Evolutionary conservation across 92 coral and sea anemone genomes (phyloP), one percentile per base, ranked within the genome.

Genomic region (Siderastrea radians): DNA sequence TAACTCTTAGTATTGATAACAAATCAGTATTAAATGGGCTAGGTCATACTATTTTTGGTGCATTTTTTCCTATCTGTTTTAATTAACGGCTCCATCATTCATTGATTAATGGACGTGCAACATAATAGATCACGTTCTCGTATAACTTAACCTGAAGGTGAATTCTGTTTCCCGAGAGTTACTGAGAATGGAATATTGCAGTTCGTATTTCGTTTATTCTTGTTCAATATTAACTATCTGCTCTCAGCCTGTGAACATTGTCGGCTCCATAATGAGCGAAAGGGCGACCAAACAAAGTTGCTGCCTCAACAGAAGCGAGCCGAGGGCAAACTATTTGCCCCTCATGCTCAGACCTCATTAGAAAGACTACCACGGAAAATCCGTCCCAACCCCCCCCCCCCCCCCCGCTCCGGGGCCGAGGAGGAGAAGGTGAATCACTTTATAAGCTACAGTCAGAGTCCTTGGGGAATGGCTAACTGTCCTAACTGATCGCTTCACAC

Each of bases 21-120:
- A 73, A 73, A 73, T 52, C 60, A 53, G 15, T 9, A 72, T 49
- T n/a, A 72, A 67, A 72, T 72, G 53, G 44, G 44, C 53, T 14
- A n/a, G 58, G 26, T 49, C 43, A 49, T n/a, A 74, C 63, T 74
- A 74, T 54, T 4, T 74, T 74, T 74, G 10, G 63, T 6, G 53
- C 5, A 1, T 38, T 50, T 71, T 74, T 74, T 38, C 14, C 59
- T 74, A 74, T 74, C 78, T 74, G 59, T 63, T 53, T 8, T 38
- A 52, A 74, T 74, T 53, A 52, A 16, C 63, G 38, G 57, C 5
- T 55, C 19, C 44, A 11, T 17, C 63, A 19, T 55, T 74, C 63
- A 10, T 5, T 19, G 16, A 3, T 7, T 49, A 50, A 51, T 38
- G 44, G 47, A 65, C 1, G 15, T 10, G 46, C 19, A 70, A n/a